Evolutionary conservation across 2,113 vertebrate species (phyloP), one percentile per base, ranked within the genome.

Genomic region (Eulacestoma nigropectus): DNA sequence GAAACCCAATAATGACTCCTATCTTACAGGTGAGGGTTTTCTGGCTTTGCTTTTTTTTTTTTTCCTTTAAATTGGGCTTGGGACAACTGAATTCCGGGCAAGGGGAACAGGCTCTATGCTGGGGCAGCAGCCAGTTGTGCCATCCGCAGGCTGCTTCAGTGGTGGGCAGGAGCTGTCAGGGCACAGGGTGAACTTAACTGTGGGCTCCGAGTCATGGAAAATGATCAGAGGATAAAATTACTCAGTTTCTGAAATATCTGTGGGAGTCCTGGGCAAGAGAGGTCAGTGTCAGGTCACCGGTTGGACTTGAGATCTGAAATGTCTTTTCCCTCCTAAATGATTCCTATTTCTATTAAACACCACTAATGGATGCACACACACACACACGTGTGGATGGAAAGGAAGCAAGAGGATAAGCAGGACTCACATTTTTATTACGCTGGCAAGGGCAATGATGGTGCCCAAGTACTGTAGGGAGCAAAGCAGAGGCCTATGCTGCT

Each of bases 61-160:
- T 27, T n/a, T n/a, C n/a, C n/a, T n/a, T n/a, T n/a, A n/a, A 53
- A 33, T 9, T 44, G 42, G 22, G 19, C 39, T 67, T 60, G 26
- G n/a, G 52, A 72, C 63, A 90, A 57, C 10, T 49, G 19, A 75
- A 46, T 32, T 74, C 6, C 0, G 0, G 11, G 47, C 25, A 47
- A 26, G 11, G 13, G 30, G n/a, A 60, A 17, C 25, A 68, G 78
- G 25, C 46, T 52, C 29, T 14, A 46, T 1, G 2, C 68, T 39
- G 60, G 23, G 37, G 33, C 18, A 73, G 59, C 32, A 72, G 75
- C 25, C 49, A 72, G 30, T 15, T 80, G 49, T 72, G 67, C 30
- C 49, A 35, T 16, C 42, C 1, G 1, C 50, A n/a, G 50, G 80
- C 46, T 47, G 52, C n/a, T 1, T 1, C 30, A 42, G 44, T 2